Conservation (phyloP, 2,113 vertebrate genomes). For the Anarhynchus alexandrinus region DNA sequence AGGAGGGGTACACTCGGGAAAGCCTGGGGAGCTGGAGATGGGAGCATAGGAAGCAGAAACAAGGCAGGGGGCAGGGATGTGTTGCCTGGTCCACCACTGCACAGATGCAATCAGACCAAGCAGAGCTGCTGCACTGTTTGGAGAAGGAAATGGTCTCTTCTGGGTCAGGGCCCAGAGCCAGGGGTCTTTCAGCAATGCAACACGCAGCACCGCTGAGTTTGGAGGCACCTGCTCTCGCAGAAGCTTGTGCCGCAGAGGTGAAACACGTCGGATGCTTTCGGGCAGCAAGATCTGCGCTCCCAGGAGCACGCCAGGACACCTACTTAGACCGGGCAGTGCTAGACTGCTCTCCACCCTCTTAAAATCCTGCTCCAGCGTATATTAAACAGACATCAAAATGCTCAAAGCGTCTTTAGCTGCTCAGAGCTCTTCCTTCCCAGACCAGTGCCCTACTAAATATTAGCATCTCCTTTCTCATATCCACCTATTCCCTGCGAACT, state of each 20-base stretch:
- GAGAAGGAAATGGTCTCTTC: neutral
- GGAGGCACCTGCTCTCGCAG: neutral
- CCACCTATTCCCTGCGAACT: rapidly evolving
- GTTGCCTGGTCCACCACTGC: neutral
- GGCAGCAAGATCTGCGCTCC: neutral
- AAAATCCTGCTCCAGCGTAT: neutral
- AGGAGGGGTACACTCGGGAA: neutral
- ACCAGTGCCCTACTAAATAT: rapidly evolving
- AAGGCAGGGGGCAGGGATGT: neutral
- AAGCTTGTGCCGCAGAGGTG: neutral
- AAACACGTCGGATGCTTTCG: rapidly evolving
- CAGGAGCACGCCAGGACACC: neutral
- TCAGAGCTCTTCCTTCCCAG: neutral
- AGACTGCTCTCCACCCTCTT: neutral
- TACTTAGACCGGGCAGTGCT: neutral
- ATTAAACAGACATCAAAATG: neutral
- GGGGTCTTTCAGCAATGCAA: neutral
- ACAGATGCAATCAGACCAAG: too few relatives aligned
- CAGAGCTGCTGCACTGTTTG: neutral
- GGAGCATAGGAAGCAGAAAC: neutral
- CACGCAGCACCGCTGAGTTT: neutral
- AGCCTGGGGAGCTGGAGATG: neutral
- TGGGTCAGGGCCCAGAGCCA: neutral
- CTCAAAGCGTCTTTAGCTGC: neutral
- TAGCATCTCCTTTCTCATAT: rapidly evolving